Evolutionary conservation across 2,888 invertebrate genomes (phyloP).

Genomic region (Rhagonycha lutea): DNA sequence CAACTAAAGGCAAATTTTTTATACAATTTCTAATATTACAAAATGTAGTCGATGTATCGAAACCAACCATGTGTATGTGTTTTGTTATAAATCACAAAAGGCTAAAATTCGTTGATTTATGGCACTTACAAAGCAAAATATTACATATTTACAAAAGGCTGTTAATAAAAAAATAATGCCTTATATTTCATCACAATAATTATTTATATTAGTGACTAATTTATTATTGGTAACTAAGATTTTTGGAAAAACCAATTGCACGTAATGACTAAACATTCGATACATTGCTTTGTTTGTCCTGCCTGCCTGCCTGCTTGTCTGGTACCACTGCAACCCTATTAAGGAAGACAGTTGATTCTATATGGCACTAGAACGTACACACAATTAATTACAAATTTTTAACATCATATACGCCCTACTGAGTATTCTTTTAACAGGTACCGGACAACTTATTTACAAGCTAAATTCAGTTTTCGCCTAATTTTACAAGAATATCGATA

Average conservation of each 20-base stretch:
- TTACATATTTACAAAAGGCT: constrained; percentile 33
- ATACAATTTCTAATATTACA: constrained; percentile 32
- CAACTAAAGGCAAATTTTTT: constrained; percentile 48
- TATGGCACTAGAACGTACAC: constrained; percentile 46
- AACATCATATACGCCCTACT: constrained; percentile 42
- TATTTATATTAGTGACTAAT: constrained; percentile 39
- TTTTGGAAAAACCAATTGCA: constrained; percentile 43
- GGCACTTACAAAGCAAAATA: constrained; percentile 46
- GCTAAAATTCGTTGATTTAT: constrained; percentile 46
- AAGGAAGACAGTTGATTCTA: constrained; percentile 56
- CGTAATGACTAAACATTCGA: constrained; percentile 44
- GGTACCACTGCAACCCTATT: constrained; percentile 47
- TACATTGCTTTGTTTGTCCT: constrained; percentile 51
- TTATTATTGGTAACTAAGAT: constrained; percentile 42
- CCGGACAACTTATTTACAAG: constrained; percentile 49
- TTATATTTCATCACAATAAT: constrained; percentile 42
- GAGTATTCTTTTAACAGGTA: constrained; percentile 54
- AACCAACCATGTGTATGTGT: constrained; percentile 38
- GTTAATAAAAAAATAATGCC: constrained; percentile 31
- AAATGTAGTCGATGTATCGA: constrained; percentile 44
- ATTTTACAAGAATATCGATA: constrained; percentile 26
- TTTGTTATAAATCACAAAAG: constrained; percentile 35
- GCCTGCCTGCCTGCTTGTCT: constrained; percentile 42
- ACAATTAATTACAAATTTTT: constrained; percentile 11
- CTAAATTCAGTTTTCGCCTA: constrained; percentile 32